These are phyloP conservation scores for Cataglyphis altisquamis DNA, from an alignment of 2,888 invertebrate species.

Conservation along the genomic window DNA sequence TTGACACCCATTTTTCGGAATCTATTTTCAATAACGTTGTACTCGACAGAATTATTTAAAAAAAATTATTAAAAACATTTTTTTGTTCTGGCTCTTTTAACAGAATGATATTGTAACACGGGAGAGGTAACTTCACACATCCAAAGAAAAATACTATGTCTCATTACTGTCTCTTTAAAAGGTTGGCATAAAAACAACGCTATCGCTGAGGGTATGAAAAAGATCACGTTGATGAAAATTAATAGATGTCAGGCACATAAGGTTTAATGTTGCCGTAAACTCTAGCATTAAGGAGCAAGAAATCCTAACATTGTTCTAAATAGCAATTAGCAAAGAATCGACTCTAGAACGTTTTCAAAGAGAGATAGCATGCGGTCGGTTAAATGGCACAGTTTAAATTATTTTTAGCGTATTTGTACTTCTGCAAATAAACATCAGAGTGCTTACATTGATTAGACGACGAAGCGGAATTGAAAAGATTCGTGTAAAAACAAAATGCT, in stretches of 20 bases:
- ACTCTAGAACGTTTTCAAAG: background rate
- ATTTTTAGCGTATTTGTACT: constrained; percentile 32
- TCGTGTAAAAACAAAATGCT: constrained; percentile 55
- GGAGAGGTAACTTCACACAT: no score
- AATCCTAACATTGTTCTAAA: background rate
- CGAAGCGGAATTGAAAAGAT: constrained; percentile 53
- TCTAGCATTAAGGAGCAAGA: background rate
- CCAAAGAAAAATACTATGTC: background rate
- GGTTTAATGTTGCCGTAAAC: constrained; percentile 31
- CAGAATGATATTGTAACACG: no score
- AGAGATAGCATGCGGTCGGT: background rate
- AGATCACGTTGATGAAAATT: constrained; percentile 42
- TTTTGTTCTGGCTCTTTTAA: no score
- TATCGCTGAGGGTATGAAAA: background rate
- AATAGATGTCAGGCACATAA: constrained; percentile 34
- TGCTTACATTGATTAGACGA: constrained; percentile 43
- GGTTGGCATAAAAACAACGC: constrained; percentile 13
- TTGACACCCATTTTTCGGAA: background rate
- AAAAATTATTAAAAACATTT: no score
- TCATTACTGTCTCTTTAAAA: background rate
- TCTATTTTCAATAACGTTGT: no score
- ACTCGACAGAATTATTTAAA: no score
- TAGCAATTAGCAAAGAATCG: constrained; percentile 3
- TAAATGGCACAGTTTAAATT: background rate
- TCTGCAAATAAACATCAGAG: constrained; percentile 12